Conservation (phyloP, 1,140 invertebrate species). For the Trichonephila clavata region DNA sequence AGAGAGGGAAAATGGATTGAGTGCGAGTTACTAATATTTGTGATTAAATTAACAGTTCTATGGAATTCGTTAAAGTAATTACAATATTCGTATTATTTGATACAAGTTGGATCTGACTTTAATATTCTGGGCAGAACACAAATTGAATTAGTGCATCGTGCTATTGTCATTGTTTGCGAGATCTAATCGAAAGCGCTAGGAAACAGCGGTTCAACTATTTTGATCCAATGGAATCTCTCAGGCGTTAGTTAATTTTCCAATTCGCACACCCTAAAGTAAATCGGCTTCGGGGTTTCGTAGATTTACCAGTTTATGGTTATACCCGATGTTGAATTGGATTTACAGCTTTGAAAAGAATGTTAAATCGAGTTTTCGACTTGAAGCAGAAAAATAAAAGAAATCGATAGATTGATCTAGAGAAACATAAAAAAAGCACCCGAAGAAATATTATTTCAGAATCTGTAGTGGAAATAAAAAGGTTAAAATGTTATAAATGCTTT, state of each 20-base stretch:
- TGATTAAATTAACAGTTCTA: no score
- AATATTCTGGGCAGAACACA: not conserved
- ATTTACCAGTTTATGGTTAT: not conserved
- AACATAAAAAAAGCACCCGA: no score
- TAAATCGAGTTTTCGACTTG: not conserved
- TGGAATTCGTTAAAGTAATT: no score
- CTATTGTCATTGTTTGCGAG: not conserved
- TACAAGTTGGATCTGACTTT: not conserved
- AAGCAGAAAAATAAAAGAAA: no score
- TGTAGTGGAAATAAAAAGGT: no score
- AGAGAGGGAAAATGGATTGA: no score
- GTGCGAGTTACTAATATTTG: no score
- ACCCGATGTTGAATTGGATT: not conserved
- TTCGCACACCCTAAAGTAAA: not conserved
- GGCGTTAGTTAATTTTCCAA: slow-evolving; percentile 9
- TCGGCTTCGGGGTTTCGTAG: not conserved
- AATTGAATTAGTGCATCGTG: not conserved
- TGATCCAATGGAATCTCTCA: slow-evolving; percentile 3
- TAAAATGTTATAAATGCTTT: no score
- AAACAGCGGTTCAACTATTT: slow-evolving; percentile 13
- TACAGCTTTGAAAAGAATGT: not conserved
- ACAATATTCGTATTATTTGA: not conserved
- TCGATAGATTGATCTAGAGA: no score
- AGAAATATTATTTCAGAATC: no score
- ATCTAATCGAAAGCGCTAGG: not conserved